Conservation (phyloP, 2,888 invertebrate species). For the Patella depressa region DNA sequence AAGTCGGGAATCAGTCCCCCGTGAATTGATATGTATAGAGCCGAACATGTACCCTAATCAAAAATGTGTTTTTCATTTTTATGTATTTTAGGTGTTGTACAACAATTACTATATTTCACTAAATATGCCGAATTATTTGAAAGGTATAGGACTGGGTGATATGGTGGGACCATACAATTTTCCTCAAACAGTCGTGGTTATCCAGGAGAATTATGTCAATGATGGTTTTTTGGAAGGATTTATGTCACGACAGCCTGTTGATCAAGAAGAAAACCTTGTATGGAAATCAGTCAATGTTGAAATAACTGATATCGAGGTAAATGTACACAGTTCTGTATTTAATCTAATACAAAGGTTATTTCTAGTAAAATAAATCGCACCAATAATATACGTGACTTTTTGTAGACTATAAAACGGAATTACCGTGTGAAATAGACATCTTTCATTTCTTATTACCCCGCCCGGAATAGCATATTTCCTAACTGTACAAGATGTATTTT, state of each 20-base stretch:
- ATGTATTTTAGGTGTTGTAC: constrained; percentile 27
- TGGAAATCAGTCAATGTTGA: background rate
- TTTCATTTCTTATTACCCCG: no score
- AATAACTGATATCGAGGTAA: background rate
- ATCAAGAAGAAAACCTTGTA: background rate
- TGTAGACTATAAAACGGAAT: no score
- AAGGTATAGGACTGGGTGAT: constrained; percentile 42
- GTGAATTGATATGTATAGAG: no score
- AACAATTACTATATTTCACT: constrained; percentile 29
- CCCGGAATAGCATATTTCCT: no score
- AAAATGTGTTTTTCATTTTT: no score
- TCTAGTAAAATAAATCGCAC: no score
- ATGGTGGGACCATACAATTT: constrained; percentile 46
- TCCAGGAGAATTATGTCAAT: constrained; percentile 40
- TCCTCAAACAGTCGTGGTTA: constrained; percentile 42
- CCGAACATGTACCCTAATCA: no score
- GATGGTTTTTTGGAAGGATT: constrained; percentile 52
- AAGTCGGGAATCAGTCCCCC: no score
- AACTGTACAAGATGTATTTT: no score
- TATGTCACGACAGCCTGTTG: constrained; percentile 15
- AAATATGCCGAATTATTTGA: constrained; percentile 33
- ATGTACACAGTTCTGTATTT: background rate
- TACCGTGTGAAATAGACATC: no score
- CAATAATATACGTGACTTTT: no score
- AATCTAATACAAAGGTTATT: background rate